Evolutionary conservation across 2,888 invertebrate genomes (phyloP), one percentile per base, ranked within the genome.

Genomic region (Sceliomorpha sp.): DNA sequence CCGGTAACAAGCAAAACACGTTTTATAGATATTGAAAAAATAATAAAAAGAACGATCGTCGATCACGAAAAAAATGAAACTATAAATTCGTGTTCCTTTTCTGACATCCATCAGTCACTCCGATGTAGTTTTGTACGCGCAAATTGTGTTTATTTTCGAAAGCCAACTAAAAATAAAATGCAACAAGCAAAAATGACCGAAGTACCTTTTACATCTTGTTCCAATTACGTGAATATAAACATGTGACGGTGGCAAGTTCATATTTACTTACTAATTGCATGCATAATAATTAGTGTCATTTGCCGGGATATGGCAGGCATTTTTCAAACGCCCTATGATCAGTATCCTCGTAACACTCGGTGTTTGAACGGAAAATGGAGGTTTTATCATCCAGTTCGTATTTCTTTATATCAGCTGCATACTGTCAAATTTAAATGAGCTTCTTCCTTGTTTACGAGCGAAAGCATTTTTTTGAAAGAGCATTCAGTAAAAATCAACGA

Each of bases 141-240:
- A 58, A 32, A 55, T 48, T 60, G 42, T 53, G 53, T 31, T 8
- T 59, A 58, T 69, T 69, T 63, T 63, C 32, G 69, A 59, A 62
- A 63, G 56, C 59, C 53, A 51, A n/a, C n/a, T 51, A 47, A 55
- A 40, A 36, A 44, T 39, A 48, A 62, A 44, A 51, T 26, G 45
- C 26, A 45, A 51, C 36, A 53, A 59, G 55, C 27, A 42, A 44
- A 45, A 50, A 45, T 62, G 51, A 66, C 55, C 45, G 68, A 63
- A 67, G 48, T 53, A 60, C 51, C 64, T 64, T 68, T 37, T 39
- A 63, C 64, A 68, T 72, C 68, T 72, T 72, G 72, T 68, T 68
- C 68, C 68, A 68, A 72, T 68, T 72, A 72, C 72, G 68, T 68
- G 64, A 72, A 72, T 68, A 68, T 56, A 62, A 64, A 68, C 68